These are phyloP conservation scores for Troides helena DNA, from an alignment of 2,888 invertebrate species.

Conservation along the genomic window DNA sequence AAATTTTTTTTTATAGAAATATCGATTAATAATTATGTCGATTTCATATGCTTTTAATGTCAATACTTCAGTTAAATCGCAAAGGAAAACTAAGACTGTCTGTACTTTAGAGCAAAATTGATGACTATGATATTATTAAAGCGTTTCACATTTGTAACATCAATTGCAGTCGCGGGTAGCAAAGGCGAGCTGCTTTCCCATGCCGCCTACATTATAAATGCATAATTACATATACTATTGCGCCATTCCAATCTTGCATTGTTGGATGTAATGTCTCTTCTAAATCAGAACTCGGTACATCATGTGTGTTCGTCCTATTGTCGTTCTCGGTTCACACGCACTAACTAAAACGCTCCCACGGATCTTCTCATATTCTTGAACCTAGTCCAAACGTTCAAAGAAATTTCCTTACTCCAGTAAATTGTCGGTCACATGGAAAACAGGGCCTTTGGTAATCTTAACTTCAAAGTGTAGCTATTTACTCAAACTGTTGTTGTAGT, in stretches of 20 bases:
- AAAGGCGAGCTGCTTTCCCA: constrained; percentile 54
- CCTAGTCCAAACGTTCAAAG: constrained; percentile 41
- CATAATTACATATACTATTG: constrained; percentile 68
- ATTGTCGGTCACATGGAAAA: constrained; percentile 8
- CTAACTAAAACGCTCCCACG: constrained; percentile 73
- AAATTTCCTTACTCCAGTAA: constrained; percentile 39
- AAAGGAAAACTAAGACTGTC: background rate
- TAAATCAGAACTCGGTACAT: constrained; percentile 69
- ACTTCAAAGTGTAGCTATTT: background rate
- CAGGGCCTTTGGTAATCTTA: background rate
- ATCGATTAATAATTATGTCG: no score
- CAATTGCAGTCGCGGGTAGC: constrained; percentile 18
- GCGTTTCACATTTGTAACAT: constrained; percentile 17
- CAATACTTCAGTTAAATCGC: no score
- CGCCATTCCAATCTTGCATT: constrained; percentile 60
- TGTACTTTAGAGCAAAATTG: background rate
- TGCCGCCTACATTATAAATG: constrained; percentile 66
- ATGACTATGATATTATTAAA: constrained; percentile 1
- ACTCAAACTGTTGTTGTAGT: constrained; percentile 9
- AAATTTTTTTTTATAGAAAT: no score
- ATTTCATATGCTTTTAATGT: no score
- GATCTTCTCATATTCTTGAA: constrained; percentile 40
- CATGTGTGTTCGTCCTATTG: constrained; percentile 66
- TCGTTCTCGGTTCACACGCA: constrained; percentile 69
- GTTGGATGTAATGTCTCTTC: constrained; percentile 71